Base-by-base conservation (phyloP, 2,113 vertebrate genomes). In the Acrocephalus arundinaceus region DNA sequence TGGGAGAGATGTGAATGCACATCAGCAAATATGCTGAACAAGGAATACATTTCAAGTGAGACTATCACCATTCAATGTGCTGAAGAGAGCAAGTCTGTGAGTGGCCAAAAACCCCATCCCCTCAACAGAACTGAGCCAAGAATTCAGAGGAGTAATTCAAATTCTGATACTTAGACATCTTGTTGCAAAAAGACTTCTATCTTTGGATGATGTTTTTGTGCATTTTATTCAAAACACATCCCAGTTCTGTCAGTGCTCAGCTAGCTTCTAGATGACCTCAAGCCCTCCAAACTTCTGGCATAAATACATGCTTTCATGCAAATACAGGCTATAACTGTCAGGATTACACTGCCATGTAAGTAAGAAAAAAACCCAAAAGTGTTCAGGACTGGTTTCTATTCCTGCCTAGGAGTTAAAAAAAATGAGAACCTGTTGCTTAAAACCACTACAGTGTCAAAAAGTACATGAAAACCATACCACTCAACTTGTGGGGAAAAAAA, bases 391-490 rank as follows among this genome's bases (percentile, higher is more conserved):
- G 17, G 37, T 68, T 75, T 79, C 11, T 33, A 31, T 8, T 82
- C 28, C 43, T 79, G 7, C 7, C 39, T 65, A 58, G 8, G 16
- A 85, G 15, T 27, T 11, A 63, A 49, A 63, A 63, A 85, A 77
- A 35, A 49, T 6, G 7, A 83, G 17, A 61, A 68, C 25, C 6
- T 9, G 3, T 43, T 16, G 11, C 30, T 84, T 89, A 43, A 86
- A 91, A 59, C 7, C 7, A 33, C 13, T 57, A 15, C 0, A 0
- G 4, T 3, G 0, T 76, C 28, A 66, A 88, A 68, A 90, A 66
- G 31, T 24, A 66, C 22, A 28, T 33, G 28, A 58, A 88, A 75
- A 54, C 1, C 30, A 30, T 57, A 10, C 13, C 18, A 62, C 7
- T 6, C 8, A 23, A 46, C 3, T 52, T n/a, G 30, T 15, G 7